Evolutionary conservation across 2,888 invertebrate genomes (phyloP).

Genomic region (Epinotia bilunana): DNA sequence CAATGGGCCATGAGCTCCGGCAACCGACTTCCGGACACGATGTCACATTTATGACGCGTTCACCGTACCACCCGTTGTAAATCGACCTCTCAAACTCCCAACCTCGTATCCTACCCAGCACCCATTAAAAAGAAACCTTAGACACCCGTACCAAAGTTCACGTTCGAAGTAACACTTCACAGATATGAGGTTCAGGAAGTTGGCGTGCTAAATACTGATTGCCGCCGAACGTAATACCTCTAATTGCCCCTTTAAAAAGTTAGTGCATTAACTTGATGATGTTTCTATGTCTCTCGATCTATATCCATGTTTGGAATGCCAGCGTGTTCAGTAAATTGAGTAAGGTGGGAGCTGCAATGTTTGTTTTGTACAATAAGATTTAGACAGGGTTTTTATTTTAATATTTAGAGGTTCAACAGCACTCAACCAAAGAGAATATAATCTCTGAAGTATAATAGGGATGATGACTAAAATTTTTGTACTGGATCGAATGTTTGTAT

Average conservation of each 20-base stretch:
- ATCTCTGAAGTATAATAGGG: conserved; percentile 6
- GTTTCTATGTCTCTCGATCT: conserved; percentile 63
- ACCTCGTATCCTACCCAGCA: conserved; percentile 12
- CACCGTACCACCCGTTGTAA: conserved; percentile 68
- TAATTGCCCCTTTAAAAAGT: conserved; percentile 79
- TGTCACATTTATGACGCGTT: conserved; percentile 73
- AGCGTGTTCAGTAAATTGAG: conserved; percentile 46
- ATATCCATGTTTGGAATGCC: conserved; percentile 62
- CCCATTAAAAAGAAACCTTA: not conserved
- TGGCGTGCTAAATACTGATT: conserved; percentile 67
- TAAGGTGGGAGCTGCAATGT: not conserved
- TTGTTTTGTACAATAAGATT: not conserved
- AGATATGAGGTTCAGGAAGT: conserved; percentile 14
- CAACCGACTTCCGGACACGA: conserved; percentile 68
- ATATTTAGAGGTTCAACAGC: conserved; percentile 7
- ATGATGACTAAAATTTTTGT: too few species aligned
- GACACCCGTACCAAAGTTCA: not conserved
- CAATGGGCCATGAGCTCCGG: conserved; percentile 76
- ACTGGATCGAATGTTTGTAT: too few species aligned
- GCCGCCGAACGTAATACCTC: conserved; percentile 71
- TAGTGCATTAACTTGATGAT: conserved; percentile 79
- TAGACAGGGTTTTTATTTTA: not conserved
- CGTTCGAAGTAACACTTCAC: not conserved
- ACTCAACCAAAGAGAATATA: not conserved
- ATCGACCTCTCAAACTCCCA: conserved; percentile 13